A percentile compares a stretch with the other conserved stretches of the same genome.
These are phyloP conservation scores for Gonatopus flavifemur DNA, from an alignment of 1,140 invertebrate genomes.

Conservation along the genomic window DNA sequence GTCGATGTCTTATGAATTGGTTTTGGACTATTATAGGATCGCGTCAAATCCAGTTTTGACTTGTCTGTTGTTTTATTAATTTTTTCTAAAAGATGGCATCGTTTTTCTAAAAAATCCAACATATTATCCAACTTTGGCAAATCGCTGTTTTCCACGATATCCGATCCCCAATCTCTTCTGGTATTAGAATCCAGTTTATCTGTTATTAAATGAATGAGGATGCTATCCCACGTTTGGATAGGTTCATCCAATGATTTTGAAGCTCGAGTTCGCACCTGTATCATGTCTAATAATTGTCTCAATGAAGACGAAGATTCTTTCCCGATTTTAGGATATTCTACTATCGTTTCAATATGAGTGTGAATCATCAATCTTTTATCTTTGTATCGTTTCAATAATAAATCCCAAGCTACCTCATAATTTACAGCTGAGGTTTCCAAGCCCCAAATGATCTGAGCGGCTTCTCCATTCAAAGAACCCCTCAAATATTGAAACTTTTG, in stretches of 20 bases:
- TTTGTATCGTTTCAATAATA: constrained; percentile 29
- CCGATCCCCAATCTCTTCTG: no score
- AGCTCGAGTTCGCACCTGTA: constrained; percentile 20
- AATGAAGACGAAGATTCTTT: constrained; percentile 21
- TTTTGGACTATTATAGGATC: no score
- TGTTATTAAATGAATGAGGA: constrained; percentile 14
- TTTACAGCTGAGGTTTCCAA: constrained; percentile 29
- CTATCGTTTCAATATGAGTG: constrained; percentile 19
- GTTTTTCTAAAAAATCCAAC: no score
- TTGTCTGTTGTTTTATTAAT: no score
- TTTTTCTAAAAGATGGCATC: no score
- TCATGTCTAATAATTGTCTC: constrained; percentile 17
- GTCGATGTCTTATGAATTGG: no score
- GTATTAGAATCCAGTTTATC: no score
- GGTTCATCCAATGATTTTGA: constrained; percentile 26
- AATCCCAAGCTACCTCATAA: constrained; percentile 27
- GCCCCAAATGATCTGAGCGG: constrained; percentile 20
- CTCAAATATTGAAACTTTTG: constrained; percentile 40
- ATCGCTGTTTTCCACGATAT: no score
- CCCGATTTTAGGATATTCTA: constrained; percentile 17
- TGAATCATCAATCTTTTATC: constrained; percentile 29
- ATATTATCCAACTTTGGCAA: no score
- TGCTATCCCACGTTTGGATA: constrained; percentile 28
- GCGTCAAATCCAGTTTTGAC: no score
- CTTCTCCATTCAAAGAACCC: constrained; percentile 21